These are phyloP conservation scores for Invenusta paracnida DNA, from an alignment of 2,888 invertebrate genomes.

Conservation along the genomic window DNA sequence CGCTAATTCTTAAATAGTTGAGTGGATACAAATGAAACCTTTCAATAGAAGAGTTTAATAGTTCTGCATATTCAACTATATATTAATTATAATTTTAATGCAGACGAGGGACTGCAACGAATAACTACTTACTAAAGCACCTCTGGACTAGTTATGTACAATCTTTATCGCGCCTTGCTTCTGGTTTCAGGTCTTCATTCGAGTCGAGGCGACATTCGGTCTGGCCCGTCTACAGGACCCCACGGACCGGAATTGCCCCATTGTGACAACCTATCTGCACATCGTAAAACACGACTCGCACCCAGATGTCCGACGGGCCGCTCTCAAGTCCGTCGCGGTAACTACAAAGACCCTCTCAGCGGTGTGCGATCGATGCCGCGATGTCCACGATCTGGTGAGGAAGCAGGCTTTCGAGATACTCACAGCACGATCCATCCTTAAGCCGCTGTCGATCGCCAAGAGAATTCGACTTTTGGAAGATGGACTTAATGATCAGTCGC, in stretches of 20 bases:
- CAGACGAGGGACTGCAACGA: no score
- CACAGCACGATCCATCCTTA: background rate
- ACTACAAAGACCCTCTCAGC: constrained; percentile 69
- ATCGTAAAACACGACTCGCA: constrained; percentile 67
- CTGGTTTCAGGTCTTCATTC: constrained; percentile 57
- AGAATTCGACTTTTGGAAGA: constrained; percentile 66
- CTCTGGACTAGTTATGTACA: no score
- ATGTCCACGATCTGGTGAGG: constrained; percentile 74
- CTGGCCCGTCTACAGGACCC: constrained; percentile 77
- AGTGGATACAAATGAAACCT: no score
- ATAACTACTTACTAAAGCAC: no score
- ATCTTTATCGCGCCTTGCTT: no score
- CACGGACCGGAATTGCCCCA: constrained; percentile 70
- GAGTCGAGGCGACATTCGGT: constrained; percentile 74
- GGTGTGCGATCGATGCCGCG: constrained; percentile 71
- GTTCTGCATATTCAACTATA: no score
- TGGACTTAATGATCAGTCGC: constrained; percentile 65
- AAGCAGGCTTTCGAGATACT: constrained; percentile 64
- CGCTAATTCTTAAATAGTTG: no score
- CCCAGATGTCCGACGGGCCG: constrained; percentile 69
- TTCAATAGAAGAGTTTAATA: no score
- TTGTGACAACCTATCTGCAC: constrained; percentile 61
- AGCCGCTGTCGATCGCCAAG: constrained; percentile 67
- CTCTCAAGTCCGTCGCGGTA: constrained; percentile 72
- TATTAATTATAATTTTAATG: no score